phyloP scores from a whole-genome alignment of 2,797 vertebrate genomes.

The Falco peregrinus region DNA sequence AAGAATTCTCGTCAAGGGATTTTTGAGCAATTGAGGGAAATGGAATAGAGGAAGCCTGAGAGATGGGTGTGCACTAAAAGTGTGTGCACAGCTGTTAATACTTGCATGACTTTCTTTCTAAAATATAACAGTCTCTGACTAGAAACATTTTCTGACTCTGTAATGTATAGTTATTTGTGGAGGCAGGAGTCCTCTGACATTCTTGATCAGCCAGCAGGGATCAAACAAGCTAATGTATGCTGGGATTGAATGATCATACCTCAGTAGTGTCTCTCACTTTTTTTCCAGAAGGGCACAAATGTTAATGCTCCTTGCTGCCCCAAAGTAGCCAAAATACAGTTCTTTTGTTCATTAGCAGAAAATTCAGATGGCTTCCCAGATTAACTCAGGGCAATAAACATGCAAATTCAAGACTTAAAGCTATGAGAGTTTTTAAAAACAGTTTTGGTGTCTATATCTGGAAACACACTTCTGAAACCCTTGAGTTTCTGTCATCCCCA shows the following conservation, averaged over 20 bases:
- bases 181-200: not conserved
- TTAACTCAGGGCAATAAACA: not conserved
- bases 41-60: not conserved
- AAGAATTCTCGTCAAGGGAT: not conserved
- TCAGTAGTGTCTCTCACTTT: not conserved
- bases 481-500: not conserved
- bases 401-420: not conserved
- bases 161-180: not conserved
- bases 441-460: not conserved
- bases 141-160: not conserved
- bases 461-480: not conserved
- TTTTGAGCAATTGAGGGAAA: not conserved
- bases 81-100: not conserved
- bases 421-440: not conserved
- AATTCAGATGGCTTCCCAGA: not conserved
- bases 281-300: not conserved
- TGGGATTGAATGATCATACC: not conserved
- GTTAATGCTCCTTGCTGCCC: not conserved
- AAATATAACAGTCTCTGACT: not conserved
- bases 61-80: not conserved
- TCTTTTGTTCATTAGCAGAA: not conserved
- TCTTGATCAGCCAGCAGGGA: not conserved
- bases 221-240: not conserved
- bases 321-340: not conserved
- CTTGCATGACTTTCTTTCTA: not conserved